Evolutionary conservation across 2,797 vertebrate species (phyloP), one percentile per base, ranked within the genome.

Genomic region (Dipus sagitta): DNA sequence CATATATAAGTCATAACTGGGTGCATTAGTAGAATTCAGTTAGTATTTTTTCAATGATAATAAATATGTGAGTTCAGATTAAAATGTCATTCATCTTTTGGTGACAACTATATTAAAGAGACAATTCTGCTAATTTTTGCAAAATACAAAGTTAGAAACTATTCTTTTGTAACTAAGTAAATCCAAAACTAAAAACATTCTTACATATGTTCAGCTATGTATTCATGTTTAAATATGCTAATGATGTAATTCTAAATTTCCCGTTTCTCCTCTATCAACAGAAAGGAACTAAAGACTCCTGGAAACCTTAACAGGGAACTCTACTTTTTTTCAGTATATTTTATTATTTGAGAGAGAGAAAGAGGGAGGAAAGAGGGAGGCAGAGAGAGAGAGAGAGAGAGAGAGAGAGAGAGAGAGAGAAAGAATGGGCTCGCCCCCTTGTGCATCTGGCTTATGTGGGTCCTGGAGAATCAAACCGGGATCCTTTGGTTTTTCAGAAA

Each of bases 81-180:
- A 71, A 81, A 38, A 64, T 30, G 26, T 17, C 32, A 54, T 28
- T 47, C 47, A 47, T 47, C 47, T 47, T 47, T 47, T 47, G 47
- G 11, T 47, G 47, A 52, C 34, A 17, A 74, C 32, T 62, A 67
- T 54, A 54, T 72, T 79, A 70, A 1, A 30, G 4, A 13, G 8
- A 58, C 0, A 60, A 21, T 75, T 83, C 38, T 38, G 8, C 14
- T 65, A 81, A 5, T 67, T 71, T 84, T 80, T 79, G 11, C 70
- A 76, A 92, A 87, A 62, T 32, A 2, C 10, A 90, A 34, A 87
- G 11, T 78, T 79, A 18, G 92, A 87, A 83, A 88, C 60, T 18
- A 67, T 42, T 79, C 24, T 24, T 6, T 80, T 21, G 14, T 64
- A 76, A 88, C 13, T 70, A 75, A 62, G 77, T 6, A 75, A 67